phyloP scores from a whole-genome alignment of 2,113 vertebrate genomes.

The Rhinoptilus africanus region DNA sequence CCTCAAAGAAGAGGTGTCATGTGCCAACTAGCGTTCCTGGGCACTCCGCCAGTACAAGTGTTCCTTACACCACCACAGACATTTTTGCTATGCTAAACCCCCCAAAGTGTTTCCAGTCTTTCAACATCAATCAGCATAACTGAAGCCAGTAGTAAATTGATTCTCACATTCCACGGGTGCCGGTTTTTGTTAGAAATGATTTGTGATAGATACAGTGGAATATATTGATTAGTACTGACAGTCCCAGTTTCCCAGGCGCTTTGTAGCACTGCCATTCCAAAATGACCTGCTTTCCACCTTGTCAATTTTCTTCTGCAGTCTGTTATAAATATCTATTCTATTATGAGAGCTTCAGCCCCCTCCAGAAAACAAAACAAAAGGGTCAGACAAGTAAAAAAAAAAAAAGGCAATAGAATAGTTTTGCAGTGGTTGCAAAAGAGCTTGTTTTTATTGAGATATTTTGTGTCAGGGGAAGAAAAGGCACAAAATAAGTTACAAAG shows the following conservation, averaged over 20 bases:
- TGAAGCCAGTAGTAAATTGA: constrained; percentile 42
- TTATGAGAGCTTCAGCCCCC: not conserved
- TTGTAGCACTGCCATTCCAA: constrained; percentile 8
- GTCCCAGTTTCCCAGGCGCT: constrained; percentile 55
- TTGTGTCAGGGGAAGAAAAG: constrained; percentile 34
- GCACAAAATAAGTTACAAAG: constrained; percentile 59
- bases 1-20: not conserved
- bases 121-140: constrained; percentile 44
- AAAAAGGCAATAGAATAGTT: not conserved
- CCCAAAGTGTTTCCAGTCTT: constrained; percentile 42
- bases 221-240: constrained; percentile 69
- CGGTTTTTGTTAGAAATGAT: constrained; percentile 50
- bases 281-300: constrained; percentile 64
- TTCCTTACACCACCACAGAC: not conserved
- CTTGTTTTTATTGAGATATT: constrained; percentile 58
- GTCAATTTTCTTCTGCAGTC: constrained; percentile 52
- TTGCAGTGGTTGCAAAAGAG: constrained; percentile 11
- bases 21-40: not conserved
- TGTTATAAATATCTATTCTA: constrained; percentile 45
- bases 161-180: constrained; percentile 42
- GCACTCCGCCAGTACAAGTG: not conserved
- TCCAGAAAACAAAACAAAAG: constrained; percentile 42
- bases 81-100: not conserved
- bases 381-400: constrained; percentile 9
- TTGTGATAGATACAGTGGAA: constrained; percentile 60